Conservation (phyloP, 1,140 invertebrate species). For the Drosophila funebris region DNA sequence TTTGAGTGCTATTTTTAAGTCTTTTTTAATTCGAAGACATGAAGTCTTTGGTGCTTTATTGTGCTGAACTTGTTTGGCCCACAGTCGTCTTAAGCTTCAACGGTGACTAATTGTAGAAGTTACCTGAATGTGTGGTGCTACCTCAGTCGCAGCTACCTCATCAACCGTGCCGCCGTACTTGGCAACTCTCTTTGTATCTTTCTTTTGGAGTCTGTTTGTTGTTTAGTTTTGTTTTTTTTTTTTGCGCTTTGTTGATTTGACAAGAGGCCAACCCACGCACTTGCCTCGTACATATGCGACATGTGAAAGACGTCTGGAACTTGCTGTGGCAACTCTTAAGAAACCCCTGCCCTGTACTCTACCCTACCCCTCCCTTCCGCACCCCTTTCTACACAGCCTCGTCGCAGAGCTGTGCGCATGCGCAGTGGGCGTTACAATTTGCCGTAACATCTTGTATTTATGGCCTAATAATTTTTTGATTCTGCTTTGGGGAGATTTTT, state of each 20-base stretch:
- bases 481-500: conserved; percentile 23
- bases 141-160: neutral
- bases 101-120: conserved; percentile 72
- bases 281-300: neutral
- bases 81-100: conserved; percentile 38
- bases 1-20: conserved; percentile 10
- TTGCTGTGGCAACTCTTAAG: conserved; percentile 19
- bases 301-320: conserved; percentile 38
- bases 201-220: conserved; percentile 13
- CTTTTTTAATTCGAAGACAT: conserved; percentile 10
- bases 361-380: neutral
- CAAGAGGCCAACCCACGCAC: conserved; percentile 46
- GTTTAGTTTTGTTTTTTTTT: too few relatives aligned
- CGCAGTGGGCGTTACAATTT: conserved; percentile 78
- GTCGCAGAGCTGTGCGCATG: conserved; percentile 71
- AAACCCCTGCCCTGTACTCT: neutral
- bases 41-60: conserved; percentile 30
- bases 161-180: conserved; percentile 13
- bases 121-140: conserved; percentile 19
- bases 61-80: conserved; percentile 26
- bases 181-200: conserved; percentile 18
- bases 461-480: conserved; percentile 76
- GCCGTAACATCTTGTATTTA: conserved; percentile 68
- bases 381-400: neutral
- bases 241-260: conserved; percentile 50